These are phyloP conservation scores for Uria aalge DNA, from an alignment of 2,113 vertebrate genomes.

Conservation along the genomic window DNA sequence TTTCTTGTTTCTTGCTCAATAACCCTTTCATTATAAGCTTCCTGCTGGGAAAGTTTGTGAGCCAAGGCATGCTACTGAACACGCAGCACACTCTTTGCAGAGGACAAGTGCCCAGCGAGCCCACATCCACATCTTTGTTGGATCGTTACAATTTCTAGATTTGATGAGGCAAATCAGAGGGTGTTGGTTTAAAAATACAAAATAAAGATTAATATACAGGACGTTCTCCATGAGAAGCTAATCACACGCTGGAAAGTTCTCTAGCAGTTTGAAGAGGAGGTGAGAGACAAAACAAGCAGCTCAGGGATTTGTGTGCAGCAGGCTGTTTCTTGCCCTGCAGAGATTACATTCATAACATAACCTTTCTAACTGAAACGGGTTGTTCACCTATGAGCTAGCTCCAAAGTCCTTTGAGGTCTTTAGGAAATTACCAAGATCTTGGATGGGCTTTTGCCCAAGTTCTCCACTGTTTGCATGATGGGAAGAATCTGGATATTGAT, in stretches of 20 bases:
- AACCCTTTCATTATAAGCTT: slow-evolving; percentile 53
- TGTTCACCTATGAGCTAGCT: not conserved
- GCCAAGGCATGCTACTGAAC: slow-evolving; percentile 34
- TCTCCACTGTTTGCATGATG: not conserved
- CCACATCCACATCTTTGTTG: not conserved
- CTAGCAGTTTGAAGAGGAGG: not conserved
- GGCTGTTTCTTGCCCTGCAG: not conserved
- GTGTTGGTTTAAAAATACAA: not conserved
- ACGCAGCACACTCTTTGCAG: not conserved
- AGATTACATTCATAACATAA: not conserved
- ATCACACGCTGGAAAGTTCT: not conserved
- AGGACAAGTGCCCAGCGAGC: not conserved
- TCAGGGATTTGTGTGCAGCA: not conserved
- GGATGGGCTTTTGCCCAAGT: not conserved
- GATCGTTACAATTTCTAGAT: not conserved
- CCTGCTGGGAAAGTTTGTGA: slow-evolving; percentile 36
- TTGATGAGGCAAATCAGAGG: not conserved
- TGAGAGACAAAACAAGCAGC: not conserved
- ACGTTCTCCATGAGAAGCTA: not conserved
- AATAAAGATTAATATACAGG: not conserved
- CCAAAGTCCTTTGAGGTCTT: not conserved
- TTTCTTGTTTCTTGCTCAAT: slow-evolving; percentile 55
- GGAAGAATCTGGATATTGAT: not conserved
- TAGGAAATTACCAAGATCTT: not conserved
- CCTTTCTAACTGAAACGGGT: not conserved